phyloP scores from a whole-genome alignment of 2,888 invertebrate genomes.

The Aethes cnicana region DNA sequence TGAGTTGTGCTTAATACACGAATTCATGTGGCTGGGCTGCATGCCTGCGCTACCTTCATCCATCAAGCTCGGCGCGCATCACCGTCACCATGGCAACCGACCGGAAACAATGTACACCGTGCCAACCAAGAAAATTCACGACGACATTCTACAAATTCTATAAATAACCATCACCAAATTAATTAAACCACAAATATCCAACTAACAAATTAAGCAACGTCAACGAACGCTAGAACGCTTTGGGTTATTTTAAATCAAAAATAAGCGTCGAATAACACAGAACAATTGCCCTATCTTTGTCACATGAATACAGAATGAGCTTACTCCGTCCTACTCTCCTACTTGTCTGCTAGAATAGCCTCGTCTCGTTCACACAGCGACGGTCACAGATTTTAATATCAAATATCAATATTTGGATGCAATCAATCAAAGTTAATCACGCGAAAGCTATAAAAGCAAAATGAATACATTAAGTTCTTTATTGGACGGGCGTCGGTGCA shows the following conservation, averaged over 20 bases:
- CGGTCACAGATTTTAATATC: slow-evolving; percentile 62
- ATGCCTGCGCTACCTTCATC: slow-evolving; percentile 73
- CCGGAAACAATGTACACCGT: slow-evolving; percentile 66
- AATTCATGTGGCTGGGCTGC: slow-evolving; percentile 67
- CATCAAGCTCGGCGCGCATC: slow-evolving; percentile 78
- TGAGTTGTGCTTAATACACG: slow-evolving; percentile 54
- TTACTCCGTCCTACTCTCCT: slow-evolving; percentile 39
- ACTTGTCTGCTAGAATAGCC: slow-evolving; percentile 35
- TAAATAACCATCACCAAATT: too few species aligned
- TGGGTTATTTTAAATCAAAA: slow-evolving; percentile 1
- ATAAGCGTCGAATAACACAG: slow-evolving; percentile 6
- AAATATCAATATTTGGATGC: slow-evolving; percentile 80
- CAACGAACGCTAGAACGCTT: too few species aligned
- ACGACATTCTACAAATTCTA: slow-evolving; percentile 42
- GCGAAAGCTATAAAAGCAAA: slow-evolving; percentile 80
- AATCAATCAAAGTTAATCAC: slow-evolving; percentile 82
- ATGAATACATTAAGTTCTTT: slow-evolving; percentile 77
- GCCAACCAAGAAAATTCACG: slow-evolving; percentile 57
- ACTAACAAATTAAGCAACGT: too few species aligned
- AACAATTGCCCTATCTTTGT: slow-evolving; percentile 42
- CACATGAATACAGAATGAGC: slow-evolving; percentile 51
- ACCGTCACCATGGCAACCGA: slow-evolving; percentile 73
- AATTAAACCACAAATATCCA: too few species aligned
- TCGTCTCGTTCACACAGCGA: slow-evolving; percentile 45
- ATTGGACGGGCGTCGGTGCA: slow-evolving; percentile 62